Conservation (phyloP, 2,888 invertebrate species). For the Hedychridium roseum region DNA sequence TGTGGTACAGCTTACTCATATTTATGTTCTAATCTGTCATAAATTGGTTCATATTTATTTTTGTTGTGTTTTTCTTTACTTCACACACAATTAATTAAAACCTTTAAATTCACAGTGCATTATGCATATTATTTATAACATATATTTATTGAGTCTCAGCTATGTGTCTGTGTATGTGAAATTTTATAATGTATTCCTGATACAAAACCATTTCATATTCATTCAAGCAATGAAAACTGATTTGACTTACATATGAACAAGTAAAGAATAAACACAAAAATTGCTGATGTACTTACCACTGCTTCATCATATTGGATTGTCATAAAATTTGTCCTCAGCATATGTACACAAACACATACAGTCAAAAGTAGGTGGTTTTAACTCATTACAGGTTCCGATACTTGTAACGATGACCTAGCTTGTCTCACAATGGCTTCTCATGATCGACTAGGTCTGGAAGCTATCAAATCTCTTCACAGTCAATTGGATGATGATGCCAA, state of each 20-base stretch:
- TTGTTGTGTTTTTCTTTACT: too few relatives aligned
- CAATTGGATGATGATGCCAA: conserved; percentile 98
- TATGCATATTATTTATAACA: neutral
- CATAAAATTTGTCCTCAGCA: too few relatives aligned
- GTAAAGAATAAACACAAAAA: too few relatives aligned
- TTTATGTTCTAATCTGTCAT: too few relatives aligned
- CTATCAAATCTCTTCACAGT: conserved; percentile 89
- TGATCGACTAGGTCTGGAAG: conserved; percentile 90
- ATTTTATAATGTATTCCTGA: neutral
- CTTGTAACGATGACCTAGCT: conserved; percentile 76
- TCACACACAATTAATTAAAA: neutral
- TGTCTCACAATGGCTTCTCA: conserved; percentile 76
- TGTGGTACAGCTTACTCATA: too few relatives aligned
- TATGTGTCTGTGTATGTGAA: neutral
- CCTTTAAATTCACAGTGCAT: neutral
- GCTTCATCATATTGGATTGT: neutral
- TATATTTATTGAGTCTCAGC: neutral
- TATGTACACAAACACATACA: conserved; percentile 29
- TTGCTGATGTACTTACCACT: too few relatives aligned
- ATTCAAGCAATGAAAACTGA: neutral
- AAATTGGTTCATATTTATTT: too few relatives aligned
- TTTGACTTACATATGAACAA: neutral
- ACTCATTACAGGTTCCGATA: conserved; percentile 54
- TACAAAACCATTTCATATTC: neutral
- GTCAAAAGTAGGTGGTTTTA: conserved; percentile 34